Base-by-base conservation (phyloP, 2,797 vertebrate species). In the Ptychobarbus kaznakovi region DNA sequence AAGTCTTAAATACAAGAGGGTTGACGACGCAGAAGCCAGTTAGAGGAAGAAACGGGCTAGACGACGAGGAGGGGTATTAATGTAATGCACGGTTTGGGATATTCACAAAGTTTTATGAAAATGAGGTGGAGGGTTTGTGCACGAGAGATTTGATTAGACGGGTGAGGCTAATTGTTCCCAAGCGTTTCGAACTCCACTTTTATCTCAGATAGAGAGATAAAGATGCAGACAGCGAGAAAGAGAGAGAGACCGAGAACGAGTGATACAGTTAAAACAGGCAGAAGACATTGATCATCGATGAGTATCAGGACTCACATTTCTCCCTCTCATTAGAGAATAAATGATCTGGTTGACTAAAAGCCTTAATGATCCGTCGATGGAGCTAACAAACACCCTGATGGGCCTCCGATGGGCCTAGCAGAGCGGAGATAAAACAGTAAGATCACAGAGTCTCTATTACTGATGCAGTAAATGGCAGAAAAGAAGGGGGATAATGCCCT, bases 111-210 rank as follows among this genome's bases (percentile, higher is more conserved):
- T 80, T 86, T 85, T 81, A 85, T 85, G 87, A 88, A 92, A 92
- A 91, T 84, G 82, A 88, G 82, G 81, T 66, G 85, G 84, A 90
- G 83, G 89, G 93, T 89, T 89, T 80, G 78, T 83, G 85, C 80
- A 86, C 74, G 58, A 35, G 89, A 84, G 90, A 91, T 91, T 90
- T 81, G 89, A 90, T 90, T 87, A 90, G 83, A 92, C 77, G 89
- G 89, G 89, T 44, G 83, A 91, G 87, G 91, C 93, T 92, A 93
- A 94, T 93, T 92, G 89, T 92, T 92, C 93, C 92, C 92, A 35
- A 28, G 90, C 53, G 87, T 89, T 82, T 77, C 8, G 77, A 77
- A 80, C 88, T 81, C 66, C 81, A 87, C 87, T 91, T 93, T 92
- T 89, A 93, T 92, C 92, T 91, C 12, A 1, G 90, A 94, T 91